These are phyloP conservation scores for Chrosomus eos DNA, from an alignment of 2,797 vertebrate genomes.

Conservation along the genomic window DNA sequence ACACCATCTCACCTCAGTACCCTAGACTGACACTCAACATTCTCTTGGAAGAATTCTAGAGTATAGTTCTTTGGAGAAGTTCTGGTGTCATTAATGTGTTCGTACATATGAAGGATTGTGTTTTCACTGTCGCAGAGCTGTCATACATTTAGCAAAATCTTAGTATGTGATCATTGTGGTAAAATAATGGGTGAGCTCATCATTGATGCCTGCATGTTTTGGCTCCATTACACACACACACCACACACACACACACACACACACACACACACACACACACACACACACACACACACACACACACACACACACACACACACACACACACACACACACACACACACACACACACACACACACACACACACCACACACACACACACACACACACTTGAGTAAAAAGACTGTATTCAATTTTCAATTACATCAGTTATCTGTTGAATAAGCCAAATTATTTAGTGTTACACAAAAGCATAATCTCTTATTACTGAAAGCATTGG, in stretches of 20 bases:
- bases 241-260: neutral
- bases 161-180: neutral
- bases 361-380: neutral
- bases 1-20: constrained; percentile 6
- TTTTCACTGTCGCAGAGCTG: neutral
- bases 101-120: neutral
- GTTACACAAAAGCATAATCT: neutral
- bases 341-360: too few species aligned
- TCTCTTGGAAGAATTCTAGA: neutral
- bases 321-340: neutral
- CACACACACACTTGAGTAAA: neutral
- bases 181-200: neutral
- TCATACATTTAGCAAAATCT: neutral
- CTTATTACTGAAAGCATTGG: neutral
- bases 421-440: neutral
- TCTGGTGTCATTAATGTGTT: neutral
- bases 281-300: neutral
- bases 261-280: too few species aligned
- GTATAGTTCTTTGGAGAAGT: neutral
- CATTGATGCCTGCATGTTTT: neutral
- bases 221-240: neutral
- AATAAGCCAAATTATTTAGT: neutral
- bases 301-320: neutral
- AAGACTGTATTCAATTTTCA: neutral
- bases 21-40: neutral